phyloP scores from a whole-genome alignment of 2,797 vertebrate species.

The Cyprinodon diabolis region DNA sequence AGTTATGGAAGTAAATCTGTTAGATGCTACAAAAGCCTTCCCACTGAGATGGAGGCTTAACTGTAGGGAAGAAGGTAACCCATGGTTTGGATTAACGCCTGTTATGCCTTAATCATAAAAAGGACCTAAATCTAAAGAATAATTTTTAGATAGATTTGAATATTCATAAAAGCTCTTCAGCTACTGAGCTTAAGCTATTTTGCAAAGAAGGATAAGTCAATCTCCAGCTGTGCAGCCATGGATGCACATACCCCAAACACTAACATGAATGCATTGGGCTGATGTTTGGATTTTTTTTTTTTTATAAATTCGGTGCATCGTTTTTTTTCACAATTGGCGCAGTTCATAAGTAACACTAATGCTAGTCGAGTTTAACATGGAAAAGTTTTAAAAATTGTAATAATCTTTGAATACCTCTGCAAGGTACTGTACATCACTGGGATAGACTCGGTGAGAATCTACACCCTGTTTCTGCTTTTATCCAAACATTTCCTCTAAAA shows the following conservation, averaged over 20 bases:
- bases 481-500: conserved; percentile 35
- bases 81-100: neutral
- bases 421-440: neutral
- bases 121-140: neutral
- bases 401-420: neutral
- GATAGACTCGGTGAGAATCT: conserved; percentile 3
- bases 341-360: neutral
- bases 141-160: neutral
- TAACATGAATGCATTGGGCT: neutral
- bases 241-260: neutral
- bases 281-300: neutral
- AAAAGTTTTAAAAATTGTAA: neutral
- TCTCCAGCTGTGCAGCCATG: neutral
- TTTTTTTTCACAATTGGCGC: neutral
- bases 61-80: neutral
- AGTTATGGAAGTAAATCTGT: neutral
- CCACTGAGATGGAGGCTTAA: neutral
- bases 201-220: neutral
- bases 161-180: neutral
- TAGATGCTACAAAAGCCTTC: neutral
- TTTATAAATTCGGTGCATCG: neutral
- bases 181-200: neutral
- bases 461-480: conserved; percentile 37
- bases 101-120: neutral
- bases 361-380: neutral